Evolutionary conservation across 2,113 vertebrate genomes (phyloP).

Genomic region (Nibea albiflora): DNA sequence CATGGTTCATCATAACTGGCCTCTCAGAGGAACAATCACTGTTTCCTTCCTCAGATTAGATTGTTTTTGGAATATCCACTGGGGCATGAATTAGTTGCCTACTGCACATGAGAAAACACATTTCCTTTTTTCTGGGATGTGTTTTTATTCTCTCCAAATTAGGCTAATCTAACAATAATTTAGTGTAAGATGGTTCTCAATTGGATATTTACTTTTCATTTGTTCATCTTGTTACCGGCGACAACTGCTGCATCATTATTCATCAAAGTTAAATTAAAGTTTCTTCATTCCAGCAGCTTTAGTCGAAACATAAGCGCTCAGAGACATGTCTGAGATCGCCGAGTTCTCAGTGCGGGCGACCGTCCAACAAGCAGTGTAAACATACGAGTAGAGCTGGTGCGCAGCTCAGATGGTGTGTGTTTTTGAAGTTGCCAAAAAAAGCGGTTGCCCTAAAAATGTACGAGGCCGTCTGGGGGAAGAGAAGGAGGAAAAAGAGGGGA

Average conservation of each 20-base stretch:
- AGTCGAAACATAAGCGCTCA: conserved; percentile 19
- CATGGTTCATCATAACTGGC: neutral
- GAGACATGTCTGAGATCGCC: conserved; percentile 23
- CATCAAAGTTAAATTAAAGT: conserved; percentile 6
- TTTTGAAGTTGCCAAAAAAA: conserved; percentile 40
- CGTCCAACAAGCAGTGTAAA: conserved; percentile 49
- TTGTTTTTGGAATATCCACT: conserved; percentile 41
- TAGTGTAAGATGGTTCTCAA: neutral
- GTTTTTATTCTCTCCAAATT: conserved; percentile 26
- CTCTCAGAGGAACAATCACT: neutral
- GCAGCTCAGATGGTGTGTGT: conserved; percentile 19
- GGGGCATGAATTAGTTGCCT: conserved; percentile 39
- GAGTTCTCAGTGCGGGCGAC: conserved; percentile 18
- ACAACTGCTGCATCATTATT: conserved; percentile 15
- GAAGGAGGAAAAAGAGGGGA: neutral
- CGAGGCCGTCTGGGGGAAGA: neutral
- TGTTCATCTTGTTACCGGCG: neutral
- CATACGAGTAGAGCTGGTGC: conserved; percentile 25
- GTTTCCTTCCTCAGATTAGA: conserved; percentile 3
- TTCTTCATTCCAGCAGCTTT: conserved; percentile 18
- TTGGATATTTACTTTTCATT: conserved; percentile 24
- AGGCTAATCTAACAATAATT: conserved; percentile 19
- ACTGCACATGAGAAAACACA: conserved; percentile 2
- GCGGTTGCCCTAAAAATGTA: conserved; percentile 19
- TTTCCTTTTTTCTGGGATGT: neutral